Base-by-base conservation (phyloP, 2,888 invertebrate genomes). In the Arge pagana region DNA sequence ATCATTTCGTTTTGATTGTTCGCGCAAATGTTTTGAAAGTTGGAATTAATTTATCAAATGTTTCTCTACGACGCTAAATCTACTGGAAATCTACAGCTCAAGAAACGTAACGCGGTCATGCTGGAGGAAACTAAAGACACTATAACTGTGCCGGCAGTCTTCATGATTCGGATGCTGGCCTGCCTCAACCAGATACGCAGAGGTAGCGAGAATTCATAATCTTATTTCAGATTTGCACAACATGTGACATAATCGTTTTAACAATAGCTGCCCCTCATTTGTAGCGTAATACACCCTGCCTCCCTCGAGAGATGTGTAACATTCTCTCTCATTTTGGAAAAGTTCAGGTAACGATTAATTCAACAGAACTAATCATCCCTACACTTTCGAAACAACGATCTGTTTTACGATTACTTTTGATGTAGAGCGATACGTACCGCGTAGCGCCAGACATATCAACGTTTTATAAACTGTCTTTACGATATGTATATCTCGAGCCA, bases 41-140 rank as follows among this genome's bases (percentile, higher is more conserved):
- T 49, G 13, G 30, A 19, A 19, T 16, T 33, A 36, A 31, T 45
- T 33, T 50, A 23, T 50, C 33, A 24, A n/a, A 10, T 52, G 33
- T 26, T 35, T 16, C 52, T n/a, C n/a, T n/a, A n/a, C n/a, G n/a
- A n/a, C n/a, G n/a, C n/a, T n/a, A n/a, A n/a, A n/a, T n/a, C n/a
- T 54, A 40, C 52, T 58, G 61, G 28, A 31, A 61, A 57, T 62
- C 70, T 77, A 53, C 67, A 92, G 90, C 78, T 92, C 53, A 86
- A 88, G 67, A 82, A 82, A 68, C 81, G 89, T 43, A 93, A 93
- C 77, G 87, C 87, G 58, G 82, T 89, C 35, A 90, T 93, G 90
- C 76, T 92, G 64, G 89, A 90, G 77, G 91, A 92, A 78, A 91
- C 92, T 13, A 83, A 86, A 73, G 91, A 92, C 70, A 93, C 92